phyloP scores from a whole-genome alignment of 1,140 invertebrate species.

The Cyclargus thomasi region DNA sequence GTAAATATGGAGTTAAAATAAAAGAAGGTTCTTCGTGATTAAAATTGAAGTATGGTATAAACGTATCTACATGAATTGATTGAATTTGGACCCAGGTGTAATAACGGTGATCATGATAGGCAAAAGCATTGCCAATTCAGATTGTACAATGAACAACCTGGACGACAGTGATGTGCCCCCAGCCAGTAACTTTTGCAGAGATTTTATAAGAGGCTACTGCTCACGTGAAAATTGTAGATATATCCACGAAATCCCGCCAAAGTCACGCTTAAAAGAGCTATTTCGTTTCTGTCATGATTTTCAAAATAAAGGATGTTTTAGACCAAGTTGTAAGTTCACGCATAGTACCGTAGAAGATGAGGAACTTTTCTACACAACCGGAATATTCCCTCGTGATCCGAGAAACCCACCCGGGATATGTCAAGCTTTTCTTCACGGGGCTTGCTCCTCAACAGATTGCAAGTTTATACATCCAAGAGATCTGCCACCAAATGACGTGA shows the following conservation, averaged over 20 bases:
- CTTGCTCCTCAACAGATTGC: conserved; percentile 53
- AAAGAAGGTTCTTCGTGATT: background rate
- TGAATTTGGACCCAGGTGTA: background rate
- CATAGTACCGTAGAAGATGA: conserved; percentile 56
- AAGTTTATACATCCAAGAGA: conserved; percentile 48
- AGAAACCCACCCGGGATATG: conserved; percentile 40
- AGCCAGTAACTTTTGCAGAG: conserved; percentile 51
- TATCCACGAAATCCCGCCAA: conserved; percentile 58
- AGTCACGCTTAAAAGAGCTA: conserved; percentile 50
- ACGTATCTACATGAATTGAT: background rate
- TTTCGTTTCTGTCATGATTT: conserved; percentile 67
- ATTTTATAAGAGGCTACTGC: conserved; percentile 60
- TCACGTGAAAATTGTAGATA: conserved; percentile 57
- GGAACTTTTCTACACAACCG: conserved; percentile 55
- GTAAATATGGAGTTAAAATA: background rate
- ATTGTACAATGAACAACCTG: conserved; percentile 37
- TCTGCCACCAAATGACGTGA: conserved; percentile 39
- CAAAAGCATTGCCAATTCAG: conserved; percentile 27
- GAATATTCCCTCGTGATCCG: conserved; percentile 47
- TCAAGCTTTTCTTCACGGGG: conserved; percentile 47
- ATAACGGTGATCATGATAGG: conserved; percentile 32
- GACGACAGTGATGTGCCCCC: conserved; percentile 33
- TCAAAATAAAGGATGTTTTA: conserved; percentile 67
- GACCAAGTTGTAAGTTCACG: conserved; percentile 61
- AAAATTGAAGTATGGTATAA: background rate